Conservation (phyloP, 1,140 invertebrate species). For the Sycobia sp. region DNA sequence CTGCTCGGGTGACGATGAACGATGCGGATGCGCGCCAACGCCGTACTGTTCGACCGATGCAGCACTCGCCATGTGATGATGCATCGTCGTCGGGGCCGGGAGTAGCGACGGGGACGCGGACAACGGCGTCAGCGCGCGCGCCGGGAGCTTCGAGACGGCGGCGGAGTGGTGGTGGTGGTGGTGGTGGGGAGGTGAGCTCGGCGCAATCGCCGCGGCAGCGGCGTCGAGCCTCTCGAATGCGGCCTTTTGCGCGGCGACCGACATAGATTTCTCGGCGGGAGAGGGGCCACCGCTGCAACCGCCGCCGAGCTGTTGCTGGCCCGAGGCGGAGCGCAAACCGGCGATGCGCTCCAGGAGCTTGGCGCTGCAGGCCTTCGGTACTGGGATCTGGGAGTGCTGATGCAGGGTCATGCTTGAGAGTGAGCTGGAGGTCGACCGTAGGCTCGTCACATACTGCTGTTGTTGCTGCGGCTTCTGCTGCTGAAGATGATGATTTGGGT, state of each 20-base stretch:
- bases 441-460: neutral
- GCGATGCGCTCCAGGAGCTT: constrained; percentile 42
- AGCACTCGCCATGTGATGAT: no score
- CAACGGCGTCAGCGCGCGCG: neutral
- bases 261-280: constrained; percentile 38
- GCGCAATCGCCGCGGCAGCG: constrained; percentile 29
- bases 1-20: no score
- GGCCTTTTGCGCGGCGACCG: constrained; percentile 55
- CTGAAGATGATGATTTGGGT: no score
- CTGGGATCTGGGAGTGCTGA: constrained; percentile 58
- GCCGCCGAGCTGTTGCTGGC: neutral
- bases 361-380: constrained; percentile 46
- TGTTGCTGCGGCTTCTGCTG: constrained; percentile 1
- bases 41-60: no score
- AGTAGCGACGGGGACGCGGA: neutral
- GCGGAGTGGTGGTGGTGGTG: no score
- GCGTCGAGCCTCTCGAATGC: constrained; percentile 55
- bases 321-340: neutral
- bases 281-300: neutral
- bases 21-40: no score
- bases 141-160: no score
- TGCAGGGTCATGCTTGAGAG: no score
- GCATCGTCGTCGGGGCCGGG: no score
- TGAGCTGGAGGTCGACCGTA: neutral
- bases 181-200: no score